Conservation (phyloP, 2,888 invertebrate species). For the Lepidochitona cinerea region DNA sequence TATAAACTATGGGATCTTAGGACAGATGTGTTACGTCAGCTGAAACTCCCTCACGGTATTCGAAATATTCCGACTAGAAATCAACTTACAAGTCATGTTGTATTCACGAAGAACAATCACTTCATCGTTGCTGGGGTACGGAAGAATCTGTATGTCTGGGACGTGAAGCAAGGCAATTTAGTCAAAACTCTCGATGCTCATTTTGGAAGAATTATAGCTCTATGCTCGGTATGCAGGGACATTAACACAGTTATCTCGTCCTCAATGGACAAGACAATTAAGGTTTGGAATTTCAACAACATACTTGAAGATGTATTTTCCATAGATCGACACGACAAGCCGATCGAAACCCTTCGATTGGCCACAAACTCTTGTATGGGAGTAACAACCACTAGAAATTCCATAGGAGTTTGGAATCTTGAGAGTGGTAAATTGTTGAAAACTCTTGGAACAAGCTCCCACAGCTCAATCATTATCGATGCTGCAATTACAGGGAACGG, state of each 20-base stretch:
- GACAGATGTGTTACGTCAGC: conserved; percentile 54
- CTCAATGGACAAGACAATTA: conserved; percentile 96
- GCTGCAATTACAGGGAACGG: conserved; percentile 90
- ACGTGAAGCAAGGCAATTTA: conserved; percentile 83
- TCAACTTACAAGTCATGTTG: conserved; percentile 90
- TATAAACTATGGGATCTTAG: conserved; percentile 71
- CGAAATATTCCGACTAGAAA: conserved; percentile 94
- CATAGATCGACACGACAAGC: conserved; percentile 89
- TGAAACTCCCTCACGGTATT: conserved; percentile 76
- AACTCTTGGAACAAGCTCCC: conserved; percentile 90
- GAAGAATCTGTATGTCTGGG: conserved; percentile 96
- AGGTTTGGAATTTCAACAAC: conserved; percentile 99
- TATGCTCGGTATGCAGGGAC: conserved; percentile 87
- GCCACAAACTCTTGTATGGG: conserved; percentile 83
- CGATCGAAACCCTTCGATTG: conserved; percentile 86
- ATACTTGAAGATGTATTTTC: conserved; percentile 92
- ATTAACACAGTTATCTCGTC: conserved; percentile 85
- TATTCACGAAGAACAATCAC: conserved; percentile 90
- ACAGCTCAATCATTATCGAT: conserved; percentile 95
- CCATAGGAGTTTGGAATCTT: conserved; percentile 95
- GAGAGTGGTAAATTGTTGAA: conserved; percentile 86
- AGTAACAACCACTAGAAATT: conserved; percentile 93
- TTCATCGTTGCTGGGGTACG: conserved; percentile 96
- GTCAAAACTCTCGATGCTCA: conserved; percentile 96
- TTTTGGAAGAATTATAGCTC: conserved; percentile 94